Percentiles rank a stretch among this genome's conserved stretches.
Conservation (phyloP, 1,140 invertebrate species). For the Epicauta chinensis region DNA sequence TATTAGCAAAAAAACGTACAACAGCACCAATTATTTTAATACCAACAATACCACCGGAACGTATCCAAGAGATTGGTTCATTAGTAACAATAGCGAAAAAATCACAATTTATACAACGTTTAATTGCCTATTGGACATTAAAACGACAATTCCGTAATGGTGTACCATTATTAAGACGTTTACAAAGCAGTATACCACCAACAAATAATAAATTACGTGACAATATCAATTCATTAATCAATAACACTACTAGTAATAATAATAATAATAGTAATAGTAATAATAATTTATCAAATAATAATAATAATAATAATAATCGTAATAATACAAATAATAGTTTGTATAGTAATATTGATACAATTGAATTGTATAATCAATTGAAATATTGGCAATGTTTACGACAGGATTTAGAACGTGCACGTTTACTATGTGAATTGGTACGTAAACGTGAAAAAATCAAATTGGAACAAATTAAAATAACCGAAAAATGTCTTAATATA, state of each 20-base stretch:
- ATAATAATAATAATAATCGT: not conserved
- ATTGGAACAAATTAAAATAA: conserved; percentile 75
- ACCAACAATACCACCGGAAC: conserved; percentile 87
- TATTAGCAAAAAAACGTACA: conserved; percentile 74
- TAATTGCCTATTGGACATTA: conserved; percentile 91
- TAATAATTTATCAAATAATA: not conserved
- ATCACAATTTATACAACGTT: conserved; percentile 78
- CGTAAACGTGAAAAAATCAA: conserved; percentile 94
- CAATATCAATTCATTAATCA: not conserved
- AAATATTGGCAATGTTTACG: conserved; percentile 93
- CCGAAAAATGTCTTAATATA: conserved; percentile 73
- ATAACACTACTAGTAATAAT: no score
- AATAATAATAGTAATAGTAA: no score
- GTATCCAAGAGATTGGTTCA: conserved; percentile 77
- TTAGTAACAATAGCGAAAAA: conserved; percentile 66
- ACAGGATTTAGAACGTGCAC: conserved; percentile 89
- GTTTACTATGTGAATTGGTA: conserved; percentile 89
- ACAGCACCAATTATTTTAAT: conserved; percentile 88
- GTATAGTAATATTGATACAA: conserved; percentile 49
- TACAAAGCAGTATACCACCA: conserved; percentile 52
- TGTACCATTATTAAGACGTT: conserved; percentile 81
- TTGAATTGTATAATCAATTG: conserved; percentile 76
- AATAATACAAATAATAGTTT: not conserved
- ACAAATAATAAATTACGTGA: not conserved
- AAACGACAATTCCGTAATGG: conserved; percentile 95